Base-by-base conservation (phyloP, 2,888 invertebrate species). In the Pycnomerus fuliginosus region DNA sequence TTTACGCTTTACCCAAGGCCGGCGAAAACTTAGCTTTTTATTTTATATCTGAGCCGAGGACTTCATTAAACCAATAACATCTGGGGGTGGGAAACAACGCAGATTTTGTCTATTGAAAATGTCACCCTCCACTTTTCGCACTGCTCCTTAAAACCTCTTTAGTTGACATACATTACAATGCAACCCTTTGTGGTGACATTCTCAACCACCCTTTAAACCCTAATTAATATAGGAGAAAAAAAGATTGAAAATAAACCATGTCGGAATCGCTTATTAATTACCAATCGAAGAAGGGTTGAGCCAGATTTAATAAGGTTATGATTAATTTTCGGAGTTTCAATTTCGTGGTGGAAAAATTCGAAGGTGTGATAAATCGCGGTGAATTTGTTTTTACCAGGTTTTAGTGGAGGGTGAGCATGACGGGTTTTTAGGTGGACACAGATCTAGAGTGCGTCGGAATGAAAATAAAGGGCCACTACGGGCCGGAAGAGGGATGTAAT, bases 401-500 rank as follows among this genome's bases (percentile, higher is more conserved):
- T 48, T 50, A 50, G 49, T 55, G 53, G 51, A 48, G 55, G 57
- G 56, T 52, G 38, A 38, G 31, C 36, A 35, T 51, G 48, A 39
- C 46, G 44, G 39, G 40, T 46, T 38, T 44, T 48, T 48, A 45
- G 47, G 50, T 61, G 53, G 52, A 55, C 35, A 39, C 48, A 49
- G 44, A 47, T 55, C 47, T 44, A 37, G 42, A 46, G 49, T 49
- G 52, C 30, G 58, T 53, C 59, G 56, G 61, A 55, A 58, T 52
- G 54, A 56, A 60, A 58, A 60, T 59, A 57, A 62, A 58, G 58
- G 61, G 57, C 53, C 53, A 50, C 52, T 53, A 53, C 53, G 41
- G 47, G 52, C 64, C 65, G 65, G 67, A 65, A 67, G 60, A 56
- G 65, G 65, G 65, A 62, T 64, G 63, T 65, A 65, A 65, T 67